Conservation (phyloP, 1,140 invertebrate species). For the Lineus longissimus region DNA sequence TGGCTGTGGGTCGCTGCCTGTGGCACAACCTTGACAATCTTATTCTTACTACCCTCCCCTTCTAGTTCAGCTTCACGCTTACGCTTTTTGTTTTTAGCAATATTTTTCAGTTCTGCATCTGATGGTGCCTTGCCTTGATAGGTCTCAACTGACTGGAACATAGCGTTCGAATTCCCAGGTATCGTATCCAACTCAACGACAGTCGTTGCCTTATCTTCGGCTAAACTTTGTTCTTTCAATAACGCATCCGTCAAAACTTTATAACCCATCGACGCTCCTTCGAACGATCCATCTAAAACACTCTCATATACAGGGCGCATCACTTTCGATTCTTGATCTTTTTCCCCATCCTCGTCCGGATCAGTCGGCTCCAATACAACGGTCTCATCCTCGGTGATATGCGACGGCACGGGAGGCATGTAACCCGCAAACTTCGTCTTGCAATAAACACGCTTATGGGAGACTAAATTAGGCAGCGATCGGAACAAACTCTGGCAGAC, state of each 20-base stretch:
- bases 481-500: slow-evolving; percentile 79
- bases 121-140: not conserved
- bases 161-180: slow-evolving; percentile 31
- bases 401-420: slow-evolving; percentile 5
- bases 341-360: not conserved
- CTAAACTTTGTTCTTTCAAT: slow-evolving; percentile 24
- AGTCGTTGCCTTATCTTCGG: not conserved
- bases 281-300: slow-evolving; percentile 21
- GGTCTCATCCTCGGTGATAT: slow-evolving; percentile 23
- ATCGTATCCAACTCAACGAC: not conserved
- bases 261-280: slow-evolving; percentile 32
- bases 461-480: slow-evolving; percentile 76
- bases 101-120: not conserved
- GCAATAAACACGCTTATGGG: slow-evolving; percentile 78
- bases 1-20: not conserved
- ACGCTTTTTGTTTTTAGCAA: not conserved
- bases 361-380: slow-evolving; percentile 34
- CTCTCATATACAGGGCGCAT: not conserved
- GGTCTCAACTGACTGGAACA: slow-evolving; percentile 13
- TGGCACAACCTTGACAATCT: not conserved
- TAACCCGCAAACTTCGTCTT: slow-evolving; percentile 36
- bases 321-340: not conserved
- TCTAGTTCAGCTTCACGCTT: not conserved
- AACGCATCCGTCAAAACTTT: slow-evolving; percentile 34
- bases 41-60: not conserved